phyloP scores from a whole-genome alignment of 2,797 vertebrate genomes.

The Pseudochaenichthys georgianus region DNA sequence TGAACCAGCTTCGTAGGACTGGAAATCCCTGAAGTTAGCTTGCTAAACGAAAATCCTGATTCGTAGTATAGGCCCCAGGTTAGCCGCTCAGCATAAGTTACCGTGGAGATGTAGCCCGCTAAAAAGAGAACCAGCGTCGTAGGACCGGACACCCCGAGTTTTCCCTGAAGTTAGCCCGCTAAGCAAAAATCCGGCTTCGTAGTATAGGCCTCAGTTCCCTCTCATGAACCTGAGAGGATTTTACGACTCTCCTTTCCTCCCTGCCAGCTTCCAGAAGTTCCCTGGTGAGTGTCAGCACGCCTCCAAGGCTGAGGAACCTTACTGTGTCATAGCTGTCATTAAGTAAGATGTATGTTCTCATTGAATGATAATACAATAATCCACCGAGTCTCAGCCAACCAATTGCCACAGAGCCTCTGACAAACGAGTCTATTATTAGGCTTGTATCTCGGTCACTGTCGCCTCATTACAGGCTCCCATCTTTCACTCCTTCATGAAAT shows the following conservation, averaged over 20 bases:
- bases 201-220: slow-evolving; percentile 8
- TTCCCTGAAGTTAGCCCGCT: no score
- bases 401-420: slow-evolving; percentile 27
- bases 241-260: slow-evolving; percentile 4
- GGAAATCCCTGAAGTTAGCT: no score
- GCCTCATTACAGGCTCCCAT: slow-evolving; percentile 53
- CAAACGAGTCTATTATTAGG: slow-evolving; percentile 65
- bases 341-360: slow-evolving; percentile 34
- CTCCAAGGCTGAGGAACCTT: slow-evolving; percentile 12
- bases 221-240: slow-evolving; percentile 27
- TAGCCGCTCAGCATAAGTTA: no score
- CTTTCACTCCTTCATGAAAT: slow-evolving; percentile 67
- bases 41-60: no score
- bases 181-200: no score
- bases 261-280: slow-evolving; percentile 22
- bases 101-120: no score
- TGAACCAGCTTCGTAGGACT: no score
- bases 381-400: slow-evolving; percentile 51
- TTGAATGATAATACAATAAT: slow-evolving; percentile 65
- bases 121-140: no score
- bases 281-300: slow-evolving; percentile 8
- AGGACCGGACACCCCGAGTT: no score
- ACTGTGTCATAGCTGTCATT: slow-evolving; percentile 3
- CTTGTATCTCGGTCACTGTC: slow-evolving; percentile 66
- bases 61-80: no score